These are phyloP conservation scores for Apogon hyalosoma DNA, from an alignment of 2,797 vertebrate genomes.

Conservation along the genomic window DNA sequence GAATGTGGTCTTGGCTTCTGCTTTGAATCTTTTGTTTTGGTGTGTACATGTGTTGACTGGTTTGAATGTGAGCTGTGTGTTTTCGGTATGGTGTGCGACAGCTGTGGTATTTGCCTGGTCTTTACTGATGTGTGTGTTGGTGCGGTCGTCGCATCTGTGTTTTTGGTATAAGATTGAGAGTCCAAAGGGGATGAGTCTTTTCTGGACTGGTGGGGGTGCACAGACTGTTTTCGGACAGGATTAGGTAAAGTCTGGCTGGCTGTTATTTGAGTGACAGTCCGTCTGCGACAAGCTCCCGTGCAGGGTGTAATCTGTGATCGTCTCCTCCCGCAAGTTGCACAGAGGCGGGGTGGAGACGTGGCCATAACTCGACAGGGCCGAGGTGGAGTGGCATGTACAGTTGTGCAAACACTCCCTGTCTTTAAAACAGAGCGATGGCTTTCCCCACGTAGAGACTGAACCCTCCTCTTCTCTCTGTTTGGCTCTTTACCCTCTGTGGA, in stretches of 20 bases:
- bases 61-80: conserved; percentile 70
- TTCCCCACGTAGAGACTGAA: conserved; percentile 79
- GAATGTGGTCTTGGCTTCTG: conserved; percentile 68
- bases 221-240: conserved; percentile 63
- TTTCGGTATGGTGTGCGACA: conserved; percentile 79
- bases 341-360: conserved; percentile 70
- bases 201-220: conserved; percentile 50
- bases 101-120: conserved; percentile 59
- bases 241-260: conserved; percentile 83
- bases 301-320: conserved; percentile 80
- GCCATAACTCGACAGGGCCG: conserved; percentile 74
- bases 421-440: conserved; percentile 63
- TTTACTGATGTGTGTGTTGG: conserved; percentile 40
- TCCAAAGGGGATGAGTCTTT: conserved; percentile 60
- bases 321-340: conserved; percentile 80
- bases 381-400: conserved; percentile 75
- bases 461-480: conserved; percentile 69
- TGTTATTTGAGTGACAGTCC: conserved; percentile 70
- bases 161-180: conserved; percentile 53
- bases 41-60: conserved; percentile 42
- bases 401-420: conserved; percentile 60
- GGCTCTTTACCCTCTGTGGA: conserved; percentile 66
- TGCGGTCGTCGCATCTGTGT: conserved; percentile 40
- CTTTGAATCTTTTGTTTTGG: conserved; percentile 55
- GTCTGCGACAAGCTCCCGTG: conserved; percentile 81